Conservation (phyloP, 1,140 invertebrate genomes). For the Pogonus chalceus region DNA sequence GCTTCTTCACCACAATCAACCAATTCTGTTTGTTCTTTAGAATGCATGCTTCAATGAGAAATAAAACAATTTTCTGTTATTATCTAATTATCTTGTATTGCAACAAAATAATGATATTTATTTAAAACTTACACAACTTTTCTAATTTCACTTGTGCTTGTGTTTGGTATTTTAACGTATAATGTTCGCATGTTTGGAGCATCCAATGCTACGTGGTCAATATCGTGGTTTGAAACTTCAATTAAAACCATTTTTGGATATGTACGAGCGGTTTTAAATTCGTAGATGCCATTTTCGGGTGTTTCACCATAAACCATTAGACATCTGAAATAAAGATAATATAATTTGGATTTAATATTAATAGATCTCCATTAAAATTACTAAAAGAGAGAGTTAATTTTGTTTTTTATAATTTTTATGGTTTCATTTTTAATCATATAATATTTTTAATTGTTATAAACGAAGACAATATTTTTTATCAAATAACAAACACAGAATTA, state of each 20-base stretch:
- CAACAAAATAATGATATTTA: background rate
- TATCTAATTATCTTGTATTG: background rate
- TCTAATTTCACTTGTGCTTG: conserved; percentile 11
- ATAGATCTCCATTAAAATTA: too few relatives aligned
- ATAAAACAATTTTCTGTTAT: background rate
- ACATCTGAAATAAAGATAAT: conserved; percentile 28
- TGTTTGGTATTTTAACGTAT: conserved; percentile 27
- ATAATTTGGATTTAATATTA: too few relatives aligned
- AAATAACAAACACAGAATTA: too few relatives aligned
- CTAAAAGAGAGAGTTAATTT: too few relatives aligned
- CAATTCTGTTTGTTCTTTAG: conserved; percentile 33
- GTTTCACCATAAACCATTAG: conserved; percentile 27
- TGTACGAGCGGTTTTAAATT: conserved; percentile 26
- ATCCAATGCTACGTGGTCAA: conserved; percentile 26
- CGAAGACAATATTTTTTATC: too few relatives aligned
- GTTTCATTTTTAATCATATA: too few relatives aligned
- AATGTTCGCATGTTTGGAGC: conserved; percentile 29
- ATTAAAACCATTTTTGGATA: conserved; percentile 30
- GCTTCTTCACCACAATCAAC: conserved; percentile 52
- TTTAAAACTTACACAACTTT: conserved; percentile 19
- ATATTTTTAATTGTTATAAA: too few relatives aligned
- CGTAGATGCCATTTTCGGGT: too few relatives aligned
- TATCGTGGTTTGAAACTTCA: conserved; percentile 27
- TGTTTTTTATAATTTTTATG: too few relatives aligned
- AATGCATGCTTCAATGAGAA: conserved; percentile 5